phyloP scores from a whole-genome alignment of 2,113 vertebrate species.

The Pteruthius melanotis region DNA sequence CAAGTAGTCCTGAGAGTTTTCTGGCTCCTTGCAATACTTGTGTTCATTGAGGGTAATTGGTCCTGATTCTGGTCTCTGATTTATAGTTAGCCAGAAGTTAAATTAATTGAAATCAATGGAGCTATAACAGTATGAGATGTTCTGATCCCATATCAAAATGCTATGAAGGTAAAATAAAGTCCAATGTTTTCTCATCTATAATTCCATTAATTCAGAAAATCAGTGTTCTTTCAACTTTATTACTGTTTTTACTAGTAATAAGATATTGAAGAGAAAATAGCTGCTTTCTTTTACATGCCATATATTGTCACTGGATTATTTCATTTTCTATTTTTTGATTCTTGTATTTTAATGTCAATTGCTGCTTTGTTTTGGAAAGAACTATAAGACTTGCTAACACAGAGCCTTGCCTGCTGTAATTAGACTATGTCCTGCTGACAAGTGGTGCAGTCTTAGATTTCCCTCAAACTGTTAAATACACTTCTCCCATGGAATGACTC shows the following conservation, averaged over 20 bases:
- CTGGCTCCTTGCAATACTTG: not conserved
- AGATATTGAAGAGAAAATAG: not conserved
- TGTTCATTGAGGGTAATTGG: not conserved
- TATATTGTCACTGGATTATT: not conserved
- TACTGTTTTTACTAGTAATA: not conserved
- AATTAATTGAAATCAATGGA: conserved; percentile 37
- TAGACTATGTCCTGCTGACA: not conserved
- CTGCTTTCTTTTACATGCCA: not conserved
- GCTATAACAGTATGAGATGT: not conserved
- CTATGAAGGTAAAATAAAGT: conserved; percentile 1
- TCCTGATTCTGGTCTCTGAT: not conserved
- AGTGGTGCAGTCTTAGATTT: not conserved
- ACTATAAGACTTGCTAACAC: not conserved
- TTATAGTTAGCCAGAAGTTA: conserved; percentile 4
- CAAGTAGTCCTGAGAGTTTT: not conserved
- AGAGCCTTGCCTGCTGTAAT: not conserved
- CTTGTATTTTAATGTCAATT: not conserved
- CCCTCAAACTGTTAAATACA: not conserved
- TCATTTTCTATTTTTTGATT: not conserved
- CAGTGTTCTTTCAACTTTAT: not conserved
- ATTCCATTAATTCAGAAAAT: not conserved
- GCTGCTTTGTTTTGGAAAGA: not conserved
- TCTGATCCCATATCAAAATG: conserved; percentile 6
- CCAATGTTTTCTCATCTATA: not conserved
- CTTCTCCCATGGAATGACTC: not conserved